Evolutionary conservation across 2,113 vertebrate genomes (phyloP).

Genomic region (Varanus komodoensis): DNA sequence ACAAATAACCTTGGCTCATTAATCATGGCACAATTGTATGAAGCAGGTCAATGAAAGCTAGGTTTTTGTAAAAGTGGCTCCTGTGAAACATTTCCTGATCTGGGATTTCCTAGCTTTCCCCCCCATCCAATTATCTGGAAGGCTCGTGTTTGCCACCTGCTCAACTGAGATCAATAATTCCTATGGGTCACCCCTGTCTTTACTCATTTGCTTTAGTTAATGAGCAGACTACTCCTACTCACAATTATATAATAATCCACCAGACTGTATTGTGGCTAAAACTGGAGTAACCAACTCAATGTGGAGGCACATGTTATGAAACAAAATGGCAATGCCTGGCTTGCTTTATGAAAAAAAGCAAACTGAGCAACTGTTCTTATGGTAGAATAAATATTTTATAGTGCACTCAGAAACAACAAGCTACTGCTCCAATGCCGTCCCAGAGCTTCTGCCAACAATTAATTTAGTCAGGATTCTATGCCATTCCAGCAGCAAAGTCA

Average conservation of each 20-base stretch:
- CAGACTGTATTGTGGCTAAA: conserved; percentile 25
- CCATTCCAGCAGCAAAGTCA: neutral
- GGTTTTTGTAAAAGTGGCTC: neutral
- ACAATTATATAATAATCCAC: neutral
- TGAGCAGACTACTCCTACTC: neutral
- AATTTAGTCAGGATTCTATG: neutral
- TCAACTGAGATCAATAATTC: neutral
- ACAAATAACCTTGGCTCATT: too few relatives aligned
- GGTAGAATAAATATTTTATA: neutral
- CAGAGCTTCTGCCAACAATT: neutral
- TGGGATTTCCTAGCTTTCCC: neutral
- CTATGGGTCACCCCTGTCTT: neutral
- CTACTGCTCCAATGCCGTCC: neutral
- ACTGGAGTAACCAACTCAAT: neutral
- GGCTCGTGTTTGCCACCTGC: neutral
- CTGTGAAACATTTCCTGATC: neutral
- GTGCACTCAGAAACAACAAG: neutral
- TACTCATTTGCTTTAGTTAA: neutral
- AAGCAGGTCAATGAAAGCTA: neutral
- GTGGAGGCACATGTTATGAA: conserved; percentile 2
- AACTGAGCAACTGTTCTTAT: neutral
- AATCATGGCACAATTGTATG: too few relatives aligned
- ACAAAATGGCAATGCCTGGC: neutral
- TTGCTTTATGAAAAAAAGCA: neutral
- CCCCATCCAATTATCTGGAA: neutral